Base-by-base conservation (phyloP, 2,113 vertebrate genomes). In the Cheilinus undulatus region DNA sequence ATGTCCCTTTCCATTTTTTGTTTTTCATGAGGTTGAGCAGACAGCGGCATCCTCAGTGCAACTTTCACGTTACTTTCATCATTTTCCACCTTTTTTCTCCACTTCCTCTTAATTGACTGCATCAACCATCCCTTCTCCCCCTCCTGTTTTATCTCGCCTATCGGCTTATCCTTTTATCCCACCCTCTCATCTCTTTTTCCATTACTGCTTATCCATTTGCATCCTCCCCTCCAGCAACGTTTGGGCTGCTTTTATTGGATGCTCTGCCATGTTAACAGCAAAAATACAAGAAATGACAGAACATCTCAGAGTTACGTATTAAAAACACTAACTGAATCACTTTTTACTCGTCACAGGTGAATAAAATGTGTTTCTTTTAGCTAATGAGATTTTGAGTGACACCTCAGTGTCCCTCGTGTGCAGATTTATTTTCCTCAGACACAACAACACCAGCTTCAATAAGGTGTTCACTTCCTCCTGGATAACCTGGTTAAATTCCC, bases 31-130 rank as follows among this genome's bases (percentile, higher is more conserved):
- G 42, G 42, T 9, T 42, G 40, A 45, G 20, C 7, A 45, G 17
- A 12, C 7, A 17, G 19, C 3, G 6, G 24, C 0, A 10, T 54
- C 40, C 28, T 68, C 38, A 22, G 19, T 26, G 28, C 49, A 54
- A 53, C 42, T 74, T 72, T 46, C 38, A 28, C 56, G 54, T 64
- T 36, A 28, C 69, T 87, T 80, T 76, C 62, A 82, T 60, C 62
- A 74, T 69, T 61, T 67, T 53, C 46, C 22, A 8, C 6, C 57
- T 14, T 52, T 60, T 38, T 42, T 76, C 54, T 51, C 23, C 20
- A 22, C 14, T 59, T 82, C 5, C 0, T 30, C 48, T 53, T 60
- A 75, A 78, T 28, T 27, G 52, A 64, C 58, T 24, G 48, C 27
- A 28, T 52, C 66, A 56, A 51, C 36, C 0, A 0, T 68, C 56